Base-by-base conservation (phyloP, 1,140 invertebrate genomes). In the Maniola jurtina region DNA sequence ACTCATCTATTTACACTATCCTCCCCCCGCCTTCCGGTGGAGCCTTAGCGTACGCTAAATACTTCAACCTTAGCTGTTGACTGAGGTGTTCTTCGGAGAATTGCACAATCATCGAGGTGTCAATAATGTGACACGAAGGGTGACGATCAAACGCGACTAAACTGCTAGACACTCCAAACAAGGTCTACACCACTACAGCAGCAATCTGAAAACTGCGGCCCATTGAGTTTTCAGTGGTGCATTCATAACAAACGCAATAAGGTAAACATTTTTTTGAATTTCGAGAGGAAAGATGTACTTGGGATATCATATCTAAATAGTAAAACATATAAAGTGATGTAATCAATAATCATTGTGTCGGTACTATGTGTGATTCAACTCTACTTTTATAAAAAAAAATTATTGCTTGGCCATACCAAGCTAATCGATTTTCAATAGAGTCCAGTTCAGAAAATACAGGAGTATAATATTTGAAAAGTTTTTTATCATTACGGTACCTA, bases 1-100 rank as follows among this genome's bases (percentile, higher is more conserved):
- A 79, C 68, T 85, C 83, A 86, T 86, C 77, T 91, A 89, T 92
- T 91, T 91, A 84, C 89, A 89, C 84, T 89, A 84, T 73, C 80
- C 86, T 84, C 89, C 89, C 91, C 89, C 88, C 85, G 82, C 89
- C 78, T 81, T 75, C 80, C 78, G 76, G 73, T 80, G 80, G 74
- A 81, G 80, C 81, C 81, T 88, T 81, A 84, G 77, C 75, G 78
- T 76, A 83, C 81, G 88, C 88, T 90, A 89, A 90, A 83, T 84
- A 85, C 80, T 90, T 89, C 86, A 90, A 84, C 88, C 88, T 90
- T 90, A 90, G 71, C 84, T 75, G 71, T 83, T 83, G 83, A 77
- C 84, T 83, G 86, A 83, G 81, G 75, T 87, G 77, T 90, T 89
- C 86, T 84, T 90, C 73, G 76, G 71, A 84, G 87, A 85, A 88